These are phyloP conservation scores for Leptestheria dahalacensis DNA, from an alignment of 1,140 invertebrate species.

Conservation along the genomic window DNA sequence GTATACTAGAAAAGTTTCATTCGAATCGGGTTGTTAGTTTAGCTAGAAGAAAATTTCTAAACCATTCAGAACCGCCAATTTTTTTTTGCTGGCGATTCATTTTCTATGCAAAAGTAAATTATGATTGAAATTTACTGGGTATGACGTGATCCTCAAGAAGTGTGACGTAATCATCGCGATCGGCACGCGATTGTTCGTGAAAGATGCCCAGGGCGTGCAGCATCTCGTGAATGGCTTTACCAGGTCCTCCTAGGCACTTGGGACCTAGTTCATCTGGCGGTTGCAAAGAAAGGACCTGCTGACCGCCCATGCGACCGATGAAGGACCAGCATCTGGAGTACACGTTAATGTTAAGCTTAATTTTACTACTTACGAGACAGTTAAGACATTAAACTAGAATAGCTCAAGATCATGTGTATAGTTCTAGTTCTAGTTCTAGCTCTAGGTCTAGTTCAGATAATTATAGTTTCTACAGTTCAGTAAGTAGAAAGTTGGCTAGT, in stretches of 20 bases:
- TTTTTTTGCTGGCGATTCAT: too few species aligned
- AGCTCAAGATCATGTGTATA: too few species aligned
- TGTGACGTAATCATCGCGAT: constrained; percentile 41
- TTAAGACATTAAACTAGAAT: too few species aligned
- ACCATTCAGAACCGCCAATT: background rate
- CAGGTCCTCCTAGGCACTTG: constrained; percentile 42
- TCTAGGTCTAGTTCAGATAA: too few species aligned
- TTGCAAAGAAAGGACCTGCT: constrained; percentile 46
- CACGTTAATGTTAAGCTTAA: background rate
- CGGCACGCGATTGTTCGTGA: constrained; percentile 45
- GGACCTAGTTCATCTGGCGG: constrained; percentile 37
- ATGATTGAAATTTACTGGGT: background rate
- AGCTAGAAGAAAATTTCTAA: too few species aligned
- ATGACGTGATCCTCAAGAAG: constrained; percentile 39
- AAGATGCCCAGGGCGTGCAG: constrained; percentile 46
- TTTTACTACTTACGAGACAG: background rate
- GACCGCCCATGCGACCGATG: constrained; percentile 44
- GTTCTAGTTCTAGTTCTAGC: too few species aligned
- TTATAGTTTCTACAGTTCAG: too few species aligned
- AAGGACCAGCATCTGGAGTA: constrained; percentile 46
- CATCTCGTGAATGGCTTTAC: constrained; percentile 44
- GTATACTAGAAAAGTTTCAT: too few species aligned
- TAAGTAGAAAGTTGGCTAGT: too few species aligned
- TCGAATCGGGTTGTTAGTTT: too few species aligned
- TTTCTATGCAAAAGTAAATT: background rate